phyloP scores from a whole-genome alignment of 2,888 invertebrate species.

The Ornithoptera alexandrae region DNA sequence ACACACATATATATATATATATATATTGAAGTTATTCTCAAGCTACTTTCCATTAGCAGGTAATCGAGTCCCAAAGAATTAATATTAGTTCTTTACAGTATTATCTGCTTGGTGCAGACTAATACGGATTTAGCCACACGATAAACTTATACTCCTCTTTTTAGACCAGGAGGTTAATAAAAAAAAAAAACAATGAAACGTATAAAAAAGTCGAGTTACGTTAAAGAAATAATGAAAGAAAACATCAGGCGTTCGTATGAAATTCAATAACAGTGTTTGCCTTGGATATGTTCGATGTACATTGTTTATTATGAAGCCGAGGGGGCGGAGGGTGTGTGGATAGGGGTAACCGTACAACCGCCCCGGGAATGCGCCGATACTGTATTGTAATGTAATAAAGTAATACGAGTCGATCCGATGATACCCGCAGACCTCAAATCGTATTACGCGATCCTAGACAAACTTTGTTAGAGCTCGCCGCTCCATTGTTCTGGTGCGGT shows the following conservation, averaged over 20 bases:
- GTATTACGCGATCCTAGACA: slow-evolving; percentile 19
- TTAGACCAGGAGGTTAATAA: background rate
- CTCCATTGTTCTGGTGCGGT: background rate
- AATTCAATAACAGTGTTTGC: slow-evolving; percentile 16
- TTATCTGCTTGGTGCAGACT: too few species aligned
- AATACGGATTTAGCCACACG: too few species aligned
- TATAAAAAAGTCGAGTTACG: background rate
- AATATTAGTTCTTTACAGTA: too few species aligned
- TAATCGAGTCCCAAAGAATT: too few species aligned
- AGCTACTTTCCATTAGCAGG: too few species aligned
- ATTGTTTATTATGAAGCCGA: slow-evolving; percentile 12
- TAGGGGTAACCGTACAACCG: slow-evolving; percentile 9
- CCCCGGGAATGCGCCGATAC: slow-evolving; percentile 16
- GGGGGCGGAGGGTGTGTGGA: background rate
- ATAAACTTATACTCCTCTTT: too few species aligned
- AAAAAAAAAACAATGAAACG: background rate
- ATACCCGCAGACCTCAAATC: slow-evolving; percentile 19
- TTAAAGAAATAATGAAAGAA: background rate
- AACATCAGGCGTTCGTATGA: background rate
- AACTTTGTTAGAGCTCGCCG: slow-evolving; percentile 21
- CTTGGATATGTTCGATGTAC: slow-evolving; percentile 1
- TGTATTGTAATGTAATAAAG: slow-evolving; percentile 23
- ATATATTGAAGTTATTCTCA: too few species aligned
- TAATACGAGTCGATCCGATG: slow-evolving; percentile 10
- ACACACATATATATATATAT: too few species aligned